Evolutionary conservation across 2,797 vertebrate species (phyloP), one percentile per base, ranked within the genome.

Genomic region (Sardinella longiceps): DNA sequence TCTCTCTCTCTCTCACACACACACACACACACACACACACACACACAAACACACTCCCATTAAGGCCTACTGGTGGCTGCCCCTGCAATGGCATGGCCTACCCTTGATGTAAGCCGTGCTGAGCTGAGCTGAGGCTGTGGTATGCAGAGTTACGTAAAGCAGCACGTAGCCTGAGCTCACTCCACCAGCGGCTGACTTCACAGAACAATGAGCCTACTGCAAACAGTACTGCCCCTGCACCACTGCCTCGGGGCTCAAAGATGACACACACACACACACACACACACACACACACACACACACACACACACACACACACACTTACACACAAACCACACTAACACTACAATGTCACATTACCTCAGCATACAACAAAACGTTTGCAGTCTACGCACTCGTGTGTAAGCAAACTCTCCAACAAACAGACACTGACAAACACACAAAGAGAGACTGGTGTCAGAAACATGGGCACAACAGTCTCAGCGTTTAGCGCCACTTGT

Each of bases 111-210:
- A 85, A 86, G 51, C 81, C 53, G 33, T 18, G 82, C 50, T 51
- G 33, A 20, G 45, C n/a, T n/a, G n/a, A n/a, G 7, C 70, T 12
- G 82, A 84, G 77, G 66, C 70, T 77, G 70, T 84, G 80, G 50
- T 83, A 56, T 70, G 58, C 30, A 80, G 82, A 37, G 84, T 87
- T 89, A 86, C 82, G 88, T 88, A 87, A 86, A 87, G 70, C 80
- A 43, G 74, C 83, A 81, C 84, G 80, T 43, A 81, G 84, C 82
- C 80, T 39, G 50, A 84, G 74, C 84, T 82, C 81, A 84, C 82
- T 82, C 80, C 83, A 83, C 82, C 23, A 87, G 53, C 37, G 84
- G 85, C n/a, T 83, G 88, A 82, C 66, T 80, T 66, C 46, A 1
- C 39, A 84, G 81, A 89, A 85, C 81, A 87, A 87, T 83, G 84